phyloP scores from a whole-genome alignment of 2,113 vertebrate genomes.

The human (Homo sapiens) region GRCh38 chr15:67943501-67944000 shows the following conservation, averaged over 20 bases:
- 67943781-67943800: background rate
- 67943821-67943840: background rate
- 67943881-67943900: background rate
- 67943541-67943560: background rate
- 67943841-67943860: background rate
- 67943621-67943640: background rate
- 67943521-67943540: background rate
- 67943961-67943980: background rate
- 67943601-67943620: background rate
- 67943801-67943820: background rate
- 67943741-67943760: background rate
- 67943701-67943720: background rate
- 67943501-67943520: background rate
- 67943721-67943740: background rate
- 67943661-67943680: background rate
- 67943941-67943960: background rate
- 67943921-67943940: background rate
- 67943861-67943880: background rate
- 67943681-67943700: background rate
- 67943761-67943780: background rate
- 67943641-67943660: background rate
- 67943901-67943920: background rate
- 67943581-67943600: background rate
- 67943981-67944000: background rate
- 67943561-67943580: background rate